phyloP scores from a whole-genome alignment of 2,113 vertebrate species.

The Ramphastos sulfuratus region DNA sequence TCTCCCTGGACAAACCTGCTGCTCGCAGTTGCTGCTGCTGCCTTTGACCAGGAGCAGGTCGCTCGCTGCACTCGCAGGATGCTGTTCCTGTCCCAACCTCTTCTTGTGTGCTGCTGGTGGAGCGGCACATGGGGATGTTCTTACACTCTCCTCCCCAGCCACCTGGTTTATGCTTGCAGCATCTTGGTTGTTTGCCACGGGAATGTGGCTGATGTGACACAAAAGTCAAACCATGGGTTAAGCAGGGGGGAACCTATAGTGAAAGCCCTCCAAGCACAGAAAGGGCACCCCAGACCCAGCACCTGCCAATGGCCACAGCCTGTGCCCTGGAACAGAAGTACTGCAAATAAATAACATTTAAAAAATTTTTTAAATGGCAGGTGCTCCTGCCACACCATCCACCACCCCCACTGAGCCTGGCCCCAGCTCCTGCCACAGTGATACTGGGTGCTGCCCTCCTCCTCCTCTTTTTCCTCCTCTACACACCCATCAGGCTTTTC shows the following conservation, averaged over 20 bases:
- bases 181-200: background rate
- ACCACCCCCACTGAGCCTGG: background rate
- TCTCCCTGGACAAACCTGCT: background rate
- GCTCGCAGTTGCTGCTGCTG: background rate
- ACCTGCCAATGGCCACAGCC: background rate
- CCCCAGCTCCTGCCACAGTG: fast-evolving
- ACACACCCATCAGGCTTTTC: background rate
- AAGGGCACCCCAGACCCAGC: background rate
- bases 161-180: fast-evolving
- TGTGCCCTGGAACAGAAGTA: background rate
- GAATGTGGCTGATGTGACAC: background rate
- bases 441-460: background rate
- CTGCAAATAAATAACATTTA: no score
- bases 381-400: background rate
- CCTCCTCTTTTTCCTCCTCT: background rate
- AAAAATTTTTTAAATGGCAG: no score
- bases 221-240: background rate
- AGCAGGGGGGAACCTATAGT: background rate
- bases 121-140: fast-evolving
- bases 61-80: fast-evolving
- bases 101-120: background rate
- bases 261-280: fast-evolving
- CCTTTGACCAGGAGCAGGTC: fast-evolving
- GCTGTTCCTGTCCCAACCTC: background rate
- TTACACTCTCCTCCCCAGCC: background rate